phyloP scores from a whole-genome alignment of 2,888 invertebrate species.

The Chrysomela aeneicollis region DNA sequence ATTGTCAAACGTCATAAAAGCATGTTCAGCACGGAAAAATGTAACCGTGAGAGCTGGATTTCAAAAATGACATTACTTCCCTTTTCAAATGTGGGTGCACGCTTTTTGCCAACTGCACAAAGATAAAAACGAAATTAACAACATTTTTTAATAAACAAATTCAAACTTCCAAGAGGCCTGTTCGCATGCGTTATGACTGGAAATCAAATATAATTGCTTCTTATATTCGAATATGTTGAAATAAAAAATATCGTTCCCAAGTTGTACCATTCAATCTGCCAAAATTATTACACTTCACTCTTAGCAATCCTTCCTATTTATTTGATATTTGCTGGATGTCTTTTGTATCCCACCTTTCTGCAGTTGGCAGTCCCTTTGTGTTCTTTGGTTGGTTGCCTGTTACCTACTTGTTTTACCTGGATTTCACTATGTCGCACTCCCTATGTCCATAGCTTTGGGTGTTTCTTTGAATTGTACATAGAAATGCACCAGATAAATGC shows the following conservation, averaged over 20 bases:
- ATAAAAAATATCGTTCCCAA: too few relatives aligned
- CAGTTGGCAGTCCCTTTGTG: slow-evolving; percentile 46
- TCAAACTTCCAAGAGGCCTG: too few relatives aligned
- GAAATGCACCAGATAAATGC: slow-evolving; percentile 38
- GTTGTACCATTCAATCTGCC: too few relatives aligned
- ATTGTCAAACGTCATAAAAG: slow-evolving; percentile 35
- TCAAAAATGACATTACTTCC: slow-evolving; percentile 52
- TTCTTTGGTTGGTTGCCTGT: slow-evolving; percentile 64
- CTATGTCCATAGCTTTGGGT: slow-evolving; percentile 56
- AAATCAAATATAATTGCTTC: too few relatives aligned
- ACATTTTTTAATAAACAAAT: too few relatives aligned
- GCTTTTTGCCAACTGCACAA: slow-evolving; percentile 5
- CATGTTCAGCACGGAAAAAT: slow-evolving; percentile 44
- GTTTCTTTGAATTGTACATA: slow-evolving; percentile 50
- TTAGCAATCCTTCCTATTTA: too few relatives aligned
- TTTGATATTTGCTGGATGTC: too few relatives aligned
- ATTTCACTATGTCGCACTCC: slow-evolving; percentile 60
- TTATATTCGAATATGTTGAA: too few relatives aligned
- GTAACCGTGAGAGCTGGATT: slow-evolving; percentile 27
- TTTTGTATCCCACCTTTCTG: slow-evolving; percentile 19
- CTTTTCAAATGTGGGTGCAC: slow-evolving; percentile 59
- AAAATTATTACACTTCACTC: too few relatives aligned
- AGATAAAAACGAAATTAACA: background rate
- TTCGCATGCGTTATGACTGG: too few relatives aligned
- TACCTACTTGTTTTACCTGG: slow-evolving; percentile 63